These are phyloP conservation scores for Dicyrtoma fusca DNA, from an alignment of 2,888 invertebrate species.

Conservation along the genomic window DNA sequence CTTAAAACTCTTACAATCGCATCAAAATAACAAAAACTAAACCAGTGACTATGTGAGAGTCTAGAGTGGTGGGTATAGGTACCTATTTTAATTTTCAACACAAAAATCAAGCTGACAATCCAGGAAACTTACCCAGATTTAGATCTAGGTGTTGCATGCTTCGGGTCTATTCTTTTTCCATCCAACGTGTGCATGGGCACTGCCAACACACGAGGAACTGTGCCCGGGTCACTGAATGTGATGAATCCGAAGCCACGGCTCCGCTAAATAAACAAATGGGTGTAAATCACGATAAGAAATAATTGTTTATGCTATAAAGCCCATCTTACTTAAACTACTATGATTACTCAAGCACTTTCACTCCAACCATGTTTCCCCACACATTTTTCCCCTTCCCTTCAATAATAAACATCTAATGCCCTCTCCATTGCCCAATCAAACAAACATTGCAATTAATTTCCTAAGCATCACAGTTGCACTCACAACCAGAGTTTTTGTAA, in stretches of 20 bases:
- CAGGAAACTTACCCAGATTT: constrained; percentile 53
- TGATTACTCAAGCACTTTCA: not conserved
- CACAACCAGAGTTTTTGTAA: no score
- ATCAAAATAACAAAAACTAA: no score
- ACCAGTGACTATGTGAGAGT: no score
- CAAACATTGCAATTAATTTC: not conserved
- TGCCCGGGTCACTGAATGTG: constrained; percentile 86
- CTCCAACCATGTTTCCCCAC: no score
- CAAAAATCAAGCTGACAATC: constrained; percentile 14
- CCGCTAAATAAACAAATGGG: constrained; percentile 65
- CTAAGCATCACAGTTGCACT: no score
- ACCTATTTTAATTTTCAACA: no score
- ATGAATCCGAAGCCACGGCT: constrained; percentile 94
- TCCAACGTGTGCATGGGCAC: constrained; percentile 88
- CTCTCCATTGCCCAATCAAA: no score
- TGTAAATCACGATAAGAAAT: constrained; percentile 27
- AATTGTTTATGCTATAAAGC: constrained; percentile 11
- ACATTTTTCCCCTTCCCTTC: not conserved
- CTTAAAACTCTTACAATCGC: no score
- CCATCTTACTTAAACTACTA: not conserved
- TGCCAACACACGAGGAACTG: constrained; percentile 87
- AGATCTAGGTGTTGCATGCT: constrained; percentile 64
- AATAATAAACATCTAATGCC: not conserved
- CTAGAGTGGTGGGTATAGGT: no score
- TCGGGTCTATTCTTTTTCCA: constrained; percentile 92